phyloP scores from a whole-genome alignment of 2,888 invertebrate species.

The Cantharis flavilabris region DNA sequence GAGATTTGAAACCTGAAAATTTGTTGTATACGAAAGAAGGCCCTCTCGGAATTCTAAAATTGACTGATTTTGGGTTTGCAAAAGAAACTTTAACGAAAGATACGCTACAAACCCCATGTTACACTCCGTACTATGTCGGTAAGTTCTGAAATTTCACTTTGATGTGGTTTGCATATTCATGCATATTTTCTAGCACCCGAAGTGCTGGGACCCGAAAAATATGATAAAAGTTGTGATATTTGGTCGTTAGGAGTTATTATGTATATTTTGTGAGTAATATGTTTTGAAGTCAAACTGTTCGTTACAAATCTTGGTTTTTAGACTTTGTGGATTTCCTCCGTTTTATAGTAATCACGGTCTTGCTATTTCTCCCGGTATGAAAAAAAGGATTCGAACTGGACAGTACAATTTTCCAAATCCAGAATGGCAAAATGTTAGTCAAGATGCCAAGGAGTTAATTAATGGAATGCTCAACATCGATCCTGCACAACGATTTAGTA shows the following conservation, averaged over 20 bases:
- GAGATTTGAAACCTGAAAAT: slow-evolving; percentile 98
- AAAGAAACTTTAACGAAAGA: slow-evolving; percentile 88
- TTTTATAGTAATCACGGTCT: slow-evolving; percentile 98
- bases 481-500: slow-evolving; percentile 85
- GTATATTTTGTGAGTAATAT: slow-evolving; percentile 85
- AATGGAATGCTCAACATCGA: slow-evolving; percentile 93
- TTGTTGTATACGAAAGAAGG: slow-evolving; percentile 82
- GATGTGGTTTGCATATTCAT: neutral
- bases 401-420: slow-evolving; percentile 97
- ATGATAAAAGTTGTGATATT: slow-evolving; percentile 98
- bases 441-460: slow-evolving; percentile 94
- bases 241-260: slow-evolving; percentile 99
- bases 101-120: slow-evolving; percentile 96
- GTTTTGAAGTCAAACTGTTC: neutral
- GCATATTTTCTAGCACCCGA: slow-evolving; percentile 56
- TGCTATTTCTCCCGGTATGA: slow-evolving; percentile 99
- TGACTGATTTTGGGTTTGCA: slow-evolving; percentile 99
- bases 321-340: slow-evolving; percentile 96
- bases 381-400: slow-evolving; percentile 91
- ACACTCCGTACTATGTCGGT: slow-evolving; percentile 99
- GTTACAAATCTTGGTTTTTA: slow-evolving; percentile 37
- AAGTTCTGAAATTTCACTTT: slow-evolving; percentile 45
- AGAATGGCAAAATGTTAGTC: slow-evolving; percentile 93
- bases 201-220: slow-evolving; percentile 95
- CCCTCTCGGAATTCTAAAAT: slow-evolving; percentile 81